These are phyloP conservation scores for Physella acuta DNA, from an alignment of 1,140 invertebrate species.

Conservation along the genomic window DNA sequence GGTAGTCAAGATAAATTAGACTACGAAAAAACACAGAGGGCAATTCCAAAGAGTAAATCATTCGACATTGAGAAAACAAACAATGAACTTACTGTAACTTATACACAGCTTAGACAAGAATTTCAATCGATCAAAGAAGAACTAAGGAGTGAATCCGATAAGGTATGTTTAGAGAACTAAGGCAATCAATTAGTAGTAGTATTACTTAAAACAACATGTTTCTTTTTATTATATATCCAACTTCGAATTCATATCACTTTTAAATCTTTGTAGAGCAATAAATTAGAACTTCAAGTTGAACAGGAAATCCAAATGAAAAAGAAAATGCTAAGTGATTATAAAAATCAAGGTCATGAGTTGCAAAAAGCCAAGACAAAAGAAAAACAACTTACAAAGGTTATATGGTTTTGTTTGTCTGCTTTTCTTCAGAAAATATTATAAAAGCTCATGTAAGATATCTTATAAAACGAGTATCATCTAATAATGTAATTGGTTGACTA, in stretches of 20 bases:
- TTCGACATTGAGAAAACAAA: conserved; percentile 92
- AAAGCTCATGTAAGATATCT: no score
- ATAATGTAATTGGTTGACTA: no score
- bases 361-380: conserved; percentile 75
- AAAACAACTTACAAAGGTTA: conserved; percentile 68
- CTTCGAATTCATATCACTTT: no score
- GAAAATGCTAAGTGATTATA: conserved; percentile 72
- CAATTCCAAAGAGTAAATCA: conserved; percentile 77
- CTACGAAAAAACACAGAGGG: conserved; percentile 81
- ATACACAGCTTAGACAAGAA: conserved; percentile 85
- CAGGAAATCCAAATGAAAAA: conserved; percentile 83
- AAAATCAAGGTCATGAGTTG: conserved; percentile 71
- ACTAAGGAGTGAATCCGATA: conserved; percentile 46
- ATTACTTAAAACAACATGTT: no score
- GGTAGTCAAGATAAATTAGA: conserved; percentile 86
- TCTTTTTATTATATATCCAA: no score
- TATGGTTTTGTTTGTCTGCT: no score
- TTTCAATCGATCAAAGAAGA: conserved; percentile 58
- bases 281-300: conserved; percentile 80
- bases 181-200: no score
- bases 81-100: conserved; percentile 90
- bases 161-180: no score
- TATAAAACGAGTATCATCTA: no score
- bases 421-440: no score
- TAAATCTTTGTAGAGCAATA: conserved; percentile 69